Base-by-base conservation (phyloP, 2,113 vertebrate species). In the Cettia cetti region DNA sequence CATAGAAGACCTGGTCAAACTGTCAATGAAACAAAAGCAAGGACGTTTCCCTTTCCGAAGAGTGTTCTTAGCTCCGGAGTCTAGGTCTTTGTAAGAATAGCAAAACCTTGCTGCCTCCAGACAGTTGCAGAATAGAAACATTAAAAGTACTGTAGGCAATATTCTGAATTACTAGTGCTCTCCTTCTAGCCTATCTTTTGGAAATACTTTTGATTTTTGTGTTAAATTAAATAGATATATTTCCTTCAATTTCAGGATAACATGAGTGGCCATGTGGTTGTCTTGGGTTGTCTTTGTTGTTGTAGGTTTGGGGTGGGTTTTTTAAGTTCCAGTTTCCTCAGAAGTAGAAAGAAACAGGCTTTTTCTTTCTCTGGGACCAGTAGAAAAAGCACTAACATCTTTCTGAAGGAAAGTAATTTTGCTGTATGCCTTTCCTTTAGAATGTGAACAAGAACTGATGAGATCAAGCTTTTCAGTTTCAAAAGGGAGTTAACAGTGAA, bases 401-500 rank as follows among this genome's bases (percentile, higher is more conserved):
- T 88, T 59, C 35, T 82, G 52, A 90, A 70, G 50, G 27, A 26
- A 82, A 65, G 22, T 59, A 50, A 52, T 94, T 88, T 56, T 77
- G 10, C 26, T 72, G 6, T 47, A 30, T 76, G 11, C 4, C 2
- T 79, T 91, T 92, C n/a, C 39, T 89, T 72, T 89, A 59, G 49
- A 71, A 93, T 60, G 21, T 1, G 3, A 72, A 37, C 16, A 54
- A 77, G 63, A 89, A 60, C n/a, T 86, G 81, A 79, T 93, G 90
- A 90, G 50, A 70, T 57, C 23, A 66, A 95, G 52, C 28, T 49
- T 82, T 92, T 86, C 15, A 6, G 17, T 83, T 92, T 95, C 39
- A 54, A 92, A 93, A 80, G 75, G 42, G 56, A 86, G 77, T 92
- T 87, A 65, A 75, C 49, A 50, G 79, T 80, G 88, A 92, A 86